Conservation (phyloP, 2,888 invertebrate genomes). For the Andricus quercusramuli region DNA sequence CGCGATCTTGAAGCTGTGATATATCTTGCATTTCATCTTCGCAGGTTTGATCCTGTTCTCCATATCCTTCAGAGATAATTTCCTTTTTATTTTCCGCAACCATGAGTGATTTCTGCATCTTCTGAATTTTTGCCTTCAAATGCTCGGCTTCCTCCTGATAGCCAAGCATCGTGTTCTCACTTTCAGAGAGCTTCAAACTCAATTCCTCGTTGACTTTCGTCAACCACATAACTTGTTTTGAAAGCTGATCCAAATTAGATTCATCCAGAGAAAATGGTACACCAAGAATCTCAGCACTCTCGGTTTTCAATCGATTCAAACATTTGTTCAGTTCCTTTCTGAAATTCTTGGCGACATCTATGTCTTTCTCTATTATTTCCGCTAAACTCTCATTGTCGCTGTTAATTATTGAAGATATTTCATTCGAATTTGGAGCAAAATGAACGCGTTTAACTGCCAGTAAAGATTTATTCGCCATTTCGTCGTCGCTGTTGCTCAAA, state of each 20-base stretch:
- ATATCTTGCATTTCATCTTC: conserved; percentile 70
- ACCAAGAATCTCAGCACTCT: conserved; percentile 86
- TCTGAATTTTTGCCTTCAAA: conserved; percentile 83
- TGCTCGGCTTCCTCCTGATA: conserved; percentile 78
- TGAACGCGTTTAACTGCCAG: conserved; percentile 81
- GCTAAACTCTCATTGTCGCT: conserved; percentile 82
- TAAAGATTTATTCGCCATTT: neutral
- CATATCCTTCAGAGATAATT: conserved; percentile 81
- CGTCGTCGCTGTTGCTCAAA: neutral
- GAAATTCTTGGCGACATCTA: conserved; percentile 81
- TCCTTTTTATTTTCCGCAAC: conserved; percentile 79
- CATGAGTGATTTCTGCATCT: conserved; percentile 79
- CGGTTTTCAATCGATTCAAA: conserved; percentile 83
- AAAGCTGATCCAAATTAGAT: conserved; percentile 52
- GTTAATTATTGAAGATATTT: conserved; percentile 77
- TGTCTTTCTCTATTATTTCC: conserved; percentile 65
- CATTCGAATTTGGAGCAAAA: conserved; percentile 84
- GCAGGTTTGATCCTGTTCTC: conserved; percentile 73
- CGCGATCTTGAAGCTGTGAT: conserved; percentile 74
- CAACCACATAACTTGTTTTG: conserved; percentile 61
- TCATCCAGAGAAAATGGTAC: conserved; percentile 72
- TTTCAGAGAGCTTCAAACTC: conserved; percentile 81
- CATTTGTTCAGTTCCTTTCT: conserved; percentile 85
- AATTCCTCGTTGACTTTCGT: conserved; percentile 75
- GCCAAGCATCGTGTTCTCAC: conserved; percentile 79